These are phyloP conservation scores for Zeuzera pyrina DNA, from an alignment of 2,888 invertebrate genomes.

Conservation along the genomic window DNA sequence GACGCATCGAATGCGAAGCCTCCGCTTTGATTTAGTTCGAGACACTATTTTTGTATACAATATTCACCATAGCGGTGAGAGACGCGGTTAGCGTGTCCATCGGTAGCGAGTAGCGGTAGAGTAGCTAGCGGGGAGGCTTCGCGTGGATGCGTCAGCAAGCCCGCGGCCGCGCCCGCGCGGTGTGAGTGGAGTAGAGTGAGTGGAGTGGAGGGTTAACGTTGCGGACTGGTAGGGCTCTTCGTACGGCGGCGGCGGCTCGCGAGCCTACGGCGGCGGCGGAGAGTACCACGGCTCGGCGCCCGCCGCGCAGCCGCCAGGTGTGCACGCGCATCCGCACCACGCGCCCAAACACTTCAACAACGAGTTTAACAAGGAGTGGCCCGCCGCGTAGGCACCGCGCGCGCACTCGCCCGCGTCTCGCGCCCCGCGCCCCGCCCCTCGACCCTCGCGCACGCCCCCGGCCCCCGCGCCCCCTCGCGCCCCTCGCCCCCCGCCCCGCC, in stretches of 20 bases:
- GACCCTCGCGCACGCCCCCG: not conserved
- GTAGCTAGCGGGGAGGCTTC: no score
- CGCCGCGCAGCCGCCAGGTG: conserved; percentile 64
- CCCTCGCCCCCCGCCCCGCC: not conserved
- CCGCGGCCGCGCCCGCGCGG: not conserved
- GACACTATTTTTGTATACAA: conserved; percentile 3
- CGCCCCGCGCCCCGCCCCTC: conserved; percentile 8
- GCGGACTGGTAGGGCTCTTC: conserved; percentile 53
- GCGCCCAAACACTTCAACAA: conserved; percentile 71
- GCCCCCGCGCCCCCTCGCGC: not conserved
- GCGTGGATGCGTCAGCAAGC: conserved; percentile 8
- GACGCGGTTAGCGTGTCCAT: no score
- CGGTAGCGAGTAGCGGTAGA: no score
- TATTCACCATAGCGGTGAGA: not conserved
- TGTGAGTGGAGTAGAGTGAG: conserved; percentile 3
- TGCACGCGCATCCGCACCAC: conserved; percentile 67
- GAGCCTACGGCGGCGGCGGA: conserved; percentile 48
- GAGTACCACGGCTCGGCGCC: conserved; percentile 60
- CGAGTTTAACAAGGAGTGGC: conserved; percentile 73
- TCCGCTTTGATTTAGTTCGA: no score
- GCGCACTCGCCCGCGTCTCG: conserved; percentile 9
- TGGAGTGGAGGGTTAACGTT: conserved; percentile 1
- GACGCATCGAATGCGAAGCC: conserved; percentile 34
- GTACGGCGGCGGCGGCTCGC: conserved; percentile 66
- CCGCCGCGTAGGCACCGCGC: conserved; percentile 49